phyloP scores from a whole-genome alignment of 2,113 vertebrate species.

The Lepus americanus region DNA sequence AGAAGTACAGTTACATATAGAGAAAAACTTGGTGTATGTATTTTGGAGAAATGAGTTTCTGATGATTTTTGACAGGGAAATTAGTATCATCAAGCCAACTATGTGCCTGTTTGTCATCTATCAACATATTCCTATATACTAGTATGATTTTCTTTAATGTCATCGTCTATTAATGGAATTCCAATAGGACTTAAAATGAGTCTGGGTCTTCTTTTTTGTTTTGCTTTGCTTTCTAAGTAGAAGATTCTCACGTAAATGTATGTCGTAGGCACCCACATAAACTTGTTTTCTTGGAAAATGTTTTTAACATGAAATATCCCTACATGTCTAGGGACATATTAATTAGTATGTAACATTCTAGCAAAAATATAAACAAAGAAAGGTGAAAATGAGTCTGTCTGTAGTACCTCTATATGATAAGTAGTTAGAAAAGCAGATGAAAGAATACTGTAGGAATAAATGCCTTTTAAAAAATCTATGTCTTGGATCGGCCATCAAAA shows the following conservation, averaged over 20 bases:
- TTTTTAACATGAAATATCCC: constrained; percentile 19
- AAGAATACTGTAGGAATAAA: constrained; percentile 40
- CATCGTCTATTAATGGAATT: constrained; percentile 5
- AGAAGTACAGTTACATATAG: neutral
- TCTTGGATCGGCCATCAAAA: constrained; percentile 57
- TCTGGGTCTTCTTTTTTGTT: neutral
- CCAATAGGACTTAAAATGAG: neutral
- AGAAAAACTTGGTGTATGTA: constrained; percentile 21
- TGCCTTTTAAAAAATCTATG: neutral
- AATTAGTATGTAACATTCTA: neutral
- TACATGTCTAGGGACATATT: neutral
- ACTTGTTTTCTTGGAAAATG: constrained; percentile 12
- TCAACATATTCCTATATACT: neutral
- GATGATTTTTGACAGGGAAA: constrained; percentile 47
- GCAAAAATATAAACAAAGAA: neutral
- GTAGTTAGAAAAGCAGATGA: constrained; percentile 45
- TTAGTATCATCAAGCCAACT: neutral
- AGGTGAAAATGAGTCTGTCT: neutral
- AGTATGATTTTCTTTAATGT: constrained; percentile 40
- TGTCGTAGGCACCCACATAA: neutral
- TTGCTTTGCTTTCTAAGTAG: constrained; percentile 2
- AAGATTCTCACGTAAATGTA: constrained; percentile 46
- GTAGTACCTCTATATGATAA: neutral
- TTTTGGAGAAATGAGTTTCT: constrained; percentile 58
- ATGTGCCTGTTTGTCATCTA: constrained; percentile 1